A percentile compares a stretch with the other conserved stretches of the same genome.
These are phyloP conservation scores for Pachliopta kotzebuea DNA, from an alignment of 2,888 invertebrate species.

Conservation along the genomic window DNA sequence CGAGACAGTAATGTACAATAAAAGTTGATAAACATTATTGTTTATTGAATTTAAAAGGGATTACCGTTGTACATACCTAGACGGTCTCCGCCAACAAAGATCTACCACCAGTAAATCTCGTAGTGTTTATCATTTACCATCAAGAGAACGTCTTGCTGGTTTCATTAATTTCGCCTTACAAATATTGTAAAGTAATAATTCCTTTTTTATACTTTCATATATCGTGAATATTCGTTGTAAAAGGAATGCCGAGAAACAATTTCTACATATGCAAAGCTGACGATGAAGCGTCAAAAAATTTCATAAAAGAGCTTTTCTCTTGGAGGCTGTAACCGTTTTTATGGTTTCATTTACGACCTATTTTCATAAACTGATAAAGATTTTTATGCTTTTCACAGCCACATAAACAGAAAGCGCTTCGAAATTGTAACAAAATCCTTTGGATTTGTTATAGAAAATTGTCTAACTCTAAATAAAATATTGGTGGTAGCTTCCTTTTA, in stretches of 20 bases:
- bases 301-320: conserved; percentile 17
- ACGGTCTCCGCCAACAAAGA: too few relatives aligned
- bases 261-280: conserved; percentile 16
- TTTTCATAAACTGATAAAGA: conserved; percentile 22
- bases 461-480: not conserved
- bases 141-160: too few relatives aligned
- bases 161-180: too few relatives aligned
- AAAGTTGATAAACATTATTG: too few relatives aligned
- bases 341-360: conserved; percentile 16
- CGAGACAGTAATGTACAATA: too few relatives aligned
- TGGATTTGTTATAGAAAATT: not conserved
- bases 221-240: not conserved
- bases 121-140: too few relatives aligned
- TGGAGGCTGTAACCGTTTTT: conserved; percentile 10
- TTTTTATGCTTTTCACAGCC: conserved; percentile 1
- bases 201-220: not conserved
- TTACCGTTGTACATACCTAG: too few relatives aligned
- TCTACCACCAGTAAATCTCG: too few relatives aligned
- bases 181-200: too few relatives aligned
- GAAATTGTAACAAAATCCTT: not conserved
- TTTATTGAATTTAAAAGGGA: too few relatives aligned
- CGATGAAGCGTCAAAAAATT: conserved; percentile 10
- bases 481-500: too few relatives aligned
- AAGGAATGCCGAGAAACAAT: not conserved
- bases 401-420: not conserved